phyloP scores from a whole-genome alignment of 1,140 invertebrate species.

The Pentalonia nigronervosa region DNA sequence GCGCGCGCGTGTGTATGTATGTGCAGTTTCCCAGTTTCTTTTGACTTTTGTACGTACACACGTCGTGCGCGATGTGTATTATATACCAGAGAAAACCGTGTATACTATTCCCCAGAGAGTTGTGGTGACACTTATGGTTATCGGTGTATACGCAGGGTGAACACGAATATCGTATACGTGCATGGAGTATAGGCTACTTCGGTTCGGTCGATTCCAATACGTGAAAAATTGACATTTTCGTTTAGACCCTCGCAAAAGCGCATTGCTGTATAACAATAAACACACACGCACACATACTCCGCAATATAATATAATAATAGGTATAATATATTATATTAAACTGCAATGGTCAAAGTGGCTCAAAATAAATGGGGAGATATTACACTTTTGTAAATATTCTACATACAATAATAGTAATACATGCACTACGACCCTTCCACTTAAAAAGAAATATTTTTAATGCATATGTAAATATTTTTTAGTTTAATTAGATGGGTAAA shows the following conservation, averaged over 20 bases:
- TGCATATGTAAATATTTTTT: background rate
- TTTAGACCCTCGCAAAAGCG: background rate
- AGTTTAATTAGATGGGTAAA: background rate
- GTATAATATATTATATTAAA: background rate
- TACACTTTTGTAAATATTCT: background rate
- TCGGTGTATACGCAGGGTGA: conserved; percentile 6
- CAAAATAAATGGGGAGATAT: background rate
- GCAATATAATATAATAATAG: background rate
- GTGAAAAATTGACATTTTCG: conserved; percentile 21
- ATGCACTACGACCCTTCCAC: background rate
- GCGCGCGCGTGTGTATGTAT: background rate
- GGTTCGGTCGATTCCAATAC: background rate
- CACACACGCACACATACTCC: background rate
- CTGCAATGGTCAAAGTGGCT: background rate
- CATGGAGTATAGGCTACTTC: background rate
- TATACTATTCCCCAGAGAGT: conserved; percentile 40
- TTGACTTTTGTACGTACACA: conserved; percentile 23
- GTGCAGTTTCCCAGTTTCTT: conserved; percentile 14
- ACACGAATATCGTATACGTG: background rate
- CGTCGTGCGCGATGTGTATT: background rate
- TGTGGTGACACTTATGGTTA: conserved; percentile 36
- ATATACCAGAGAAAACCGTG: conserved; percentile 4
- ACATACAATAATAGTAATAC: background rate
- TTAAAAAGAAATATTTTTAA: too few species aligned
- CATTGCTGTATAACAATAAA: background rate